Base-by-base conservation (phyloP, 2,888 invertebrate genomes). In the Priocnemis perturbator region DNA sequence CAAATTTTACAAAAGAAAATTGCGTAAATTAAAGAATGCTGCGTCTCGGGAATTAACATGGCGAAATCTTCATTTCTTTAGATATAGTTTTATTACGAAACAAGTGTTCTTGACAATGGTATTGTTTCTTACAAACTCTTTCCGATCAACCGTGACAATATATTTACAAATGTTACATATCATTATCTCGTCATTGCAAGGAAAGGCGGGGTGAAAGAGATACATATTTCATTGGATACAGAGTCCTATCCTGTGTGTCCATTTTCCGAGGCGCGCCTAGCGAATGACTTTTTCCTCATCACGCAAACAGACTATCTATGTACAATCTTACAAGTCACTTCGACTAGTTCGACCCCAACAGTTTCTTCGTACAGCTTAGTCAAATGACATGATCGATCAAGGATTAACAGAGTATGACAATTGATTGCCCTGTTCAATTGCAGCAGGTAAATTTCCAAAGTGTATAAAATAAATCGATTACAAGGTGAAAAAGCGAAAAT, bases 61-160 rank as follows among this genome's bases (percentile, higher is more conserved):
- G 64, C 71, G 71, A 64, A 57, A 69, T 57, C 58, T 74, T 60
- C 60, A 55, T 74, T 67, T 50, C 48, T 75, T 76, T 73, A 44
- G 77, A 70, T 47, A 79, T 70, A 17, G 56, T 37, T 70, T 76
- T 76, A 79, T 79, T 81, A 64, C n/a, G 67, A 67, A 81, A 76
- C 52, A 67, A 61, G 26, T 56, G 11, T 63, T 67, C 9, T 67
- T 60, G 23, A 69, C 71, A 64, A 21, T 62, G 20, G 53, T 52
- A 61, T 60, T 26, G 47, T 63, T 72, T 17, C 15, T 44, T 59
- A 57, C 57, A 57, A 57, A 21, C 17, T 53, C 53, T 21, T 53
- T 23, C 17, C 23, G 21, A 5, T 23, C 21, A 17, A 9, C 14
- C 53, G 23, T 23, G 15, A 21, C 23, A 20, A 23, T 21, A 23